phyloP scores from a whole-genome alignment of 92 coral and sea anemone genomes.

The Porites cylindrica region DNA sequence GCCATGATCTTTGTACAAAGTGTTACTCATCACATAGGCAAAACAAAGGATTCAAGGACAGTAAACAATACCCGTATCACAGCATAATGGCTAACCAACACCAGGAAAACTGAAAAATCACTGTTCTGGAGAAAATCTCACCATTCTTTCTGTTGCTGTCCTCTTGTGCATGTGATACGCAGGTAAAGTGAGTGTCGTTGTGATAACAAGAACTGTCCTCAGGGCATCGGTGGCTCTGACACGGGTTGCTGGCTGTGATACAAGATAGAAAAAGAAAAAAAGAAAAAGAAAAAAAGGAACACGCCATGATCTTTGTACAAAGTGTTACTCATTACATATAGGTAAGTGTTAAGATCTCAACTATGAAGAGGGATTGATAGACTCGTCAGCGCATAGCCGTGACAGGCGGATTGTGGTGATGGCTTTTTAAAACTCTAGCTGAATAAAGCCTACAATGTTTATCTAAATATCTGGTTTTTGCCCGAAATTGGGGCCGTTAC shows the following conservation, averaged over 20 bases:
- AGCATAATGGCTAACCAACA: neutral
- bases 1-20: too few species aligned
- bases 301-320: too few species aligned
- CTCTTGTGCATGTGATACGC: neutral
- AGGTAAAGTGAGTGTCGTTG: neutral
- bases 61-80: too few species aligned
- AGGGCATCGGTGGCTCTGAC: constrained; percentile 23
- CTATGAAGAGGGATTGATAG: neutral
- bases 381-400: too few species aligned
- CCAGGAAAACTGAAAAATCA: too few species aligned
- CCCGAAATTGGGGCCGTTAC: too few species aligned
- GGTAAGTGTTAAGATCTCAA: neutral
- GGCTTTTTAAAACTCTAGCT: too few species aligned
- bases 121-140: neutral
- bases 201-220: constrained; percentile 17
- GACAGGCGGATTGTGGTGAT: too few species aligned
- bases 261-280: too few species aligned
- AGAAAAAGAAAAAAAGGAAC: neutral
- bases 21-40: neutral
- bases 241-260: constrained; percentile 5
- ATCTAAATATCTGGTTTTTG: too few species aligned
- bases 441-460: too few species aligned
- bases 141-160: neutral
- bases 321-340: neutral
- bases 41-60: too few species aligned